Base-by-base conservation (phyloP, 92 coral and sea anemone genomes). In the Paragorgia papillata region DNA sequence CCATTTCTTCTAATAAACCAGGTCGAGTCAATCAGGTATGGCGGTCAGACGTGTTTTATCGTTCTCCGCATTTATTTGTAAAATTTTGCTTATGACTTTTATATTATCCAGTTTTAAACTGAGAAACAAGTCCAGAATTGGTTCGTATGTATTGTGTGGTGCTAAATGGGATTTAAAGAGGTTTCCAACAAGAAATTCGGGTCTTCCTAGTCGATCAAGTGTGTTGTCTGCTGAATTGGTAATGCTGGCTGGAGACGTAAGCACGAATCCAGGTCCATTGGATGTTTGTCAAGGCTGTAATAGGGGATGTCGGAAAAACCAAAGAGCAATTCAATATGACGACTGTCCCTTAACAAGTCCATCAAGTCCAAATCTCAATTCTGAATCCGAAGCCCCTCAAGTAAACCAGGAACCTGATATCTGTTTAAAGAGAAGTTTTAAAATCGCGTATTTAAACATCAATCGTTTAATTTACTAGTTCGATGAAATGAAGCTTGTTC, bases 251-350 rank as follows among this genome's bases (percentile, higher is more conserved):
- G 49, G 49, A 19, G 69, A 34, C n/a, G 69, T 63, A 37, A 63
- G 49, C 15, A 0, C 14, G 1, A 63, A 63, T n/a, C 50, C 69
- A 33, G 69, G 69, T 34, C 69, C 69, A 0, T 31, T 63, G 17
- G 69, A 63, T 37, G 49, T 37, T 3, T 63, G 69, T 37, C 49
- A 33, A n/a, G 49, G n/a, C 0, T 63, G 69, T 37, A 63, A 34
- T 3, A 63, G 35, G 49, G 69, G 69, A 33, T 63, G 69, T 37
- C 20, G 69, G 14, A 63, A 33, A 14, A 63, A 63, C 7, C 69
- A 63, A 26, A 34, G 6, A 63, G 69, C 69, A 13, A 63, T 63
- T 33, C 69, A 63, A 13, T 63, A 48, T 34, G 69, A 63, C 27
- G 50, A 63, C 46, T 63, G 69, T 37, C 69, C 69, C 2, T 63